These are phyloP conservation scores for Epinotia bilunana DNA, from an alignment of 2,888 invertebrate species.

Conservation along the genomic window DNA sequence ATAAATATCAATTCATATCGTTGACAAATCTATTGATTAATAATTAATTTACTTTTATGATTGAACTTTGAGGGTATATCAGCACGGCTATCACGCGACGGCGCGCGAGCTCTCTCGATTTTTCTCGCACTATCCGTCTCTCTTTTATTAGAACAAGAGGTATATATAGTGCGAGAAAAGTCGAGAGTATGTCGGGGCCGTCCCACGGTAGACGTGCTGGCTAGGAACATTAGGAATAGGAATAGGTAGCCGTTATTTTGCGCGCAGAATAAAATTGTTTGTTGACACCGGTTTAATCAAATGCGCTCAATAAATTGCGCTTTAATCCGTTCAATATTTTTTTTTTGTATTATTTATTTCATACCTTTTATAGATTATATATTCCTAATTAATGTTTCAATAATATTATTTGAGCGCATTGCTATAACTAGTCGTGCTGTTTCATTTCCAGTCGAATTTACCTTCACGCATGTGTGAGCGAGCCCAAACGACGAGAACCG, in stretches of 20 bases:
- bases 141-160: no score
- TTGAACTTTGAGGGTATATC: not conserved
- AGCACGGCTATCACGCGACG: no score
- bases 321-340: not conserved
- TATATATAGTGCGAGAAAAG: no score
- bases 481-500: conserved; percentile 78
- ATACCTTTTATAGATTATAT: conserved; percentile 14
- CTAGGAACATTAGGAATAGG: no score
- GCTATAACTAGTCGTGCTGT: conserved; percentile 47
- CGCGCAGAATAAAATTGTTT: not conserved
- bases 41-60: not conserved
- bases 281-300: not conserved
- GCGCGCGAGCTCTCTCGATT: no score
- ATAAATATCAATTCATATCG: no score
- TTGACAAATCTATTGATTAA: no score
- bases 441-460: conserved; percentile 70
- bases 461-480: conserved; percentile 82
- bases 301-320: not conserved
- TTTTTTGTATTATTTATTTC: not conserved
- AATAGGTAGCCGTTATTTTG: not conserved
- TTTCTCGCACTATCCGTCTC: no score
- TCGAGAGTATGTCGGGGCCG: no score
- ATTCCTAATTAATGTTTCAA: no score
- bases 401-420: conserved; percentile 43
- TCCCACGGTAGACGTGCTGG: no score